Evolutionary conservation across 2,888 invertebrate species (phyloP).

Genomic region (Tipula helvola): DNA sequence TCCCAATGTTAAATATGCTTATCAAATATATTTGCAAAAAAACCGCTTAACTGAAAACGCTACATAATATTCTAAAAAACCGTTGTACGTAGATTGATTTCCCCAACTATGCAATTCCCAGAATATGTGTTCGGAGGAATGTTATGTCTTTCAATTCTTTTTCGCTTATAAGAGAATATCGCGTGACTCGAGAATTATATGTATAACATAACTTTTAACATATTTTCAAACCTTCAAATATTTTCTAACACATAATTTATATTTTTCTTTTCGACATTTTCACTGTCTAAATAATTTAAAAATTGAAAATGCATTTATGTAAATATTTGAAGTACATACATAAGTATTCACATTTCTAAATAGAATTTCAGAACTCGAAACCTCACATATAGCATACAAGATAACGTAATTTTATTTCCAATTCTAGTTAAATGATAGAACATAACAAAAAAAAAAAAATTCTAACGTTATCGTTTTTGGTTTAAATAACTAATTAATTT

Average conservation of each 20-base stretch:
- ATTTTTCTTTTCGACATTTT: neutral
- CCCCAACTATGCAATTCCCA: neutral
- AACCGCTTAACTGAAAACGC: neutral
- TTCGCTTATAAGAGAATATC: neutral
- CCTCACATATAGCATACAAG: neutral
- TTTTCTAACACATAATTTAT: neutral
- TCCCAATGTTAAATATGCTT: neutral
- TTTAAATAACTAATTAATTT: neutral
- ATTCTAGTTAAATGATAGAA: neutral
- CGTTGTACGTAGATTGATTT: neutral
- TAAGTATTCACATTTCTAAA: neutral
- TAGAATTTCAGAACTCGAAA: neutral
- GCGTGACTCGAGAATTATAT: neutral
- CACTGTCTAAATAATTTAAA: neutral
- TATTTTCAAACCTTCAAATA: neutral
- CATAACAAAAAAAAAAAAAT: neutral
- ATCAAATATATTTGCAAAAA: neutral
- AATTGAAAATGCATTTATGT: neutral
- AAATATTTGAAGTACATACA: neutral
- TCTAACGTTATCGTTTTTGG: neutral
- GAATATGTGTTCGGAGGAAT: too few species aligned
- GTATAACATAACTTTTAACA: neutral
- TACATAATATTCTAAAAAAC: neutral
- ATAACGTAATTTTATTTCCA: neutral
- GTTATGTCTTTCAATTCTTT: neutral